Base-by-base conservation (phyloP, 2,113 vertebrate species). In the Pionites leucogaster region DNA sequence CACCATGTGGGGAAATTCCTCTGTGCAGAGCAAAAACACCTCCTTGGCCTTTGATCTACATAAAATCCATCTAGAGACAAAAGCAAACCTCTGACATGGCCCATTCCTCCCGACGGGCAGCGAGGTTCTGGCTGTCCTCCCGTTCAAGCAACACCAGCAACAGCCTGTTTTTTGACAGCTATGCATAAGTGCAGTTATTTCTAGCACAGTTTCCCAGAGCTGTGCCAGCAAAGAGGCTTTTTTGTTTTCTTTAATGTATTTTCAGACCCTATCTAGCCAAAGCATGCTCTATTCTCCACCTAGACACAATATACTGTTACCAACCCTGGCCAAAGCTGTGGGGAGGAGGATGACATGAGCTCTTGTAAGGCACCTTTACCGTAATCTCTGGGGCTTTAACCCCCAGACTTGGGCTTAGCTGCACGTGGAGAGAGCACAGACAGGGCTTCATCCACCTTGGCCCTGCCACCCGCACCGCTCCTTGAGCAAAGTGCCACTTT, bases 121-220 rank as follows among this genome's bases (percentile, higher is more conserved):
- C 4, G 4, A 86, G 81, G 96, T 27, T 86, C 90, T 95, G 95
- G 91, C 95, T 86, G 95, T 1, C 6, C 86, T 95, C 88, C 96
- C 33, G 1, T 92, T 49, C 86, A 53, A 92, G 90, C 19, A 8
- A 77, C 80, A 93, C 74, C 14, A 18, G 86, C 55, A 31, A 84
- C 90, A 93, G 88, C 90, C 92, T 86, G 81, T 44, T 96, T 96
- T 96, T 91, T 92, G 87, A 89, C 96, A 96, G 91, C 92, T 92
- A 27, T 72, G 79, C 64, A 90, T 76, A 93, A 94, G 94, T 74
- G 93, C 67, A n/a, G 91, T 94, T 96, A 95, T 96, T 96, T 93
- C 93, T 76, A 96, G 93, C 92, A 93, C 95, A 93, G 81, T 91
- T 97, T 96, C 96, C 93, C 88, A 42, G 70, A 91, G 88, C 86